Percentiles rank a stretch among this genome's conserved stretches.
Conservation (phyloP, 2,888 invertebrate species). For the Chrysodeixis includens region DNA sequence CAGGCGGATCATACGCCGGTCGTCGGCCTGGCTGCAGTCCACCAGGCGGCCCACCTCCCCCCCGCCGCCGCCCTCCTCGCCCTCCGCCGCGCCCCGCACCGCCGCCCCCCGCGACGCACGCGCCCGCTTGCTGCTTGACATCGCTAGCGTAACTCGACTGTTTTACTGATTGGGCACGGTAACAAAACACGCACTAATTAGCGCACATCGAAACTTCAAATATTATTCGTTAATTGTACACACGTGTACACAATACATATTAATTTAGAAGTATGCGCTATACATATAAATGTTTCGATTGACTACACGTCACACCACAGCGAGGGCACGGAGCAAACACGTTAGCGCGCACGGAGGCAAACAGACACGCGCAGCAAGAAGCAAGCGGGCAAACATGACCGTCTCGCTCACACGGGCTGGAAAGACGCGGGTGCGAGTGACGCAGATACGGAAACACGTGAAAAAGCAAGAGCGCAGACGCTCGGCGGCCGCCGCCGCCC, state of each 20-base stretch:
- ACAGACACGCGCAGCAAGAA: conserved; percentile 83
- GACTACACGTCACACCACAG: conserved; percentile 67
- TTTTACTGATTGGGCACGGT: background rate
- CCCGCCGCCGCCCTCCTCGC: conserved; percentile 34
- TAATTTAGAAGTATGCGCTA: background rate
- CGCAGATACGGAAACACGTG: conserved; percentile 70
- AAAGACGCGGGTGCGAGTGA: conserved; percentile 53
- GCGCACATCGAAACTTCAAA: background rate
- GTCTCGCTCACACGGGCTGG: conserved; percentile 68
- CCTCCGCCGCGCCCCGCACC: conserved; percentile 16
- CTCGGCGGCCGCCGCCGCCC: conserved; percentile 62
- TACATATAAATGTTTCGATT: conserved; percentile 37
- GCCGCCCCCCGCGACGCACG: conserved; percentile 12
- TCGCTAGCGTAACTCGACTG: conserved; percentile 8
- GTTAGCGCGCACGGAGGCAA: conserved; percentile 80
- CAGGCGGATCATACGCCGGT: conserved; percentile 80
- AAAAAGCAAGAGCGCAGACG: conserved; percentile 85
- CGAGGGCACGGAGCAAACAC: conserved; percentile 73
- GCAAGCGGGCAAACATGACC: conserved; percentile 71
- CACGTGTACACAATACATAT: background rate
- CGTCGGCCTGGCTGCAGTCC: conserved; percentile 83
- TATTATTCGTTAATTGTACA: background rate
- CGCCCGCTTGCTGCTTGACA: conserved; percentile 45
- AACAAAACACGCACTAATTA: background rate
- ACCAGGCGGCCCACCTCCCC: conserved; percentile 76